Percentiles rank a stretch among this genome's conserved stretches.
These are phyloP conservation scores for Trilocha varians DNA, from an alignment of 2,888 invertebrate species.

Conservation along the genomic window DNA sequence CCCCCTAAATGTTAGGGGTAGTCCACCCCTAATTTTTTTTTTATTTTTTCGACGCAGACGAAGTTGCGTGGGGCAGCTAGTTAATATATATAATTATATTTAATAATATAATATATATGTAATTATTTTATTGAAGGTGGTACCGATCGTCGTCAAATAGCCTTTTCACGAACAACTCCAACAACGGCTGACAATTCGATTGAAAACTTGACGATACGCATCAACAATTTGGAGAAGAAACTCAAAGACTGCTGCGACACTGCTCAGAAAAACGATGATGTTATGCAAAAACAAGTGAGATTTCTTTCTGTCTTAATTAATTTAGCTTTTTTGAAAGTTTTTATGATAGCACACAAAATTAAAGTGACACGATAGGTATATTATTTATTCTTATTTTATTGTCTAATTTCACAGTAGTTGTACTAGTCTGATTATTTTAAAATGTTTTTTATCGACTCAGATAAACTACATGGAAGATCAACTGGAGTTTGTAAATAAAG, in stretches of 20 bases:
- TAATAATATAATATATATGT: no score
- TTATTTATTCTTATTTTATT: no score
- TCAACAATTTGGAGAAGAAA: conserved; percentile 39
- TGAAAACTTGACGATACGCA: conserved; percentile 21
- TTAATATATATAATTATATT: no score
- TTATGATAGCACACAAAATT: no score
- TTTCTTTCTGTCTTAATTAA: no score
- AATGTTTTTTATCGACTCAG: conserved; percentile 24
- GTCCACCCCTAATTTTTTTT: no score
- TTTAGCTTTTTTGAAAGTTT: no score
- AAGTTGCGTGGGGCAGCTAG: no score
- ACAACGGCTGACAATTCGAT: background rate
- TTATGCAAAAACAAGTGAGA: conserved; percentile 37
- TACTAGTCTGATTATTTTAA: background rate
- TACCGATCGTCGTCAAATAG: background rate
- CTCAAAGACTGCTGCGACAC: conserved; percentile 40
- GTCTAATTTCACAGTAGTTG: no score
- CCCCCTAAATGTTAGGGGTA: no score
- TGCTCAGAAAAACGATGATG: conserved; percentile 30
- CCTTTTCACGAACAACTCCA: background rate
- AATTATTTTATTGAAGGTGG: background rate
- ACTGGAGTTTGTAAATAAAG: conserved; percentile 52
- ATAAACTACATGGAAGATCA: conserved; percentile 63
- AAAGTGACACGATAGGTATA: no score
- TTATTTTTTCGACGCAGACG: no score